Evolutionary conservation across 1,140 invertebrate genomes (phyloP).

Genomic region (Metaphire vulgaris): DNA sequence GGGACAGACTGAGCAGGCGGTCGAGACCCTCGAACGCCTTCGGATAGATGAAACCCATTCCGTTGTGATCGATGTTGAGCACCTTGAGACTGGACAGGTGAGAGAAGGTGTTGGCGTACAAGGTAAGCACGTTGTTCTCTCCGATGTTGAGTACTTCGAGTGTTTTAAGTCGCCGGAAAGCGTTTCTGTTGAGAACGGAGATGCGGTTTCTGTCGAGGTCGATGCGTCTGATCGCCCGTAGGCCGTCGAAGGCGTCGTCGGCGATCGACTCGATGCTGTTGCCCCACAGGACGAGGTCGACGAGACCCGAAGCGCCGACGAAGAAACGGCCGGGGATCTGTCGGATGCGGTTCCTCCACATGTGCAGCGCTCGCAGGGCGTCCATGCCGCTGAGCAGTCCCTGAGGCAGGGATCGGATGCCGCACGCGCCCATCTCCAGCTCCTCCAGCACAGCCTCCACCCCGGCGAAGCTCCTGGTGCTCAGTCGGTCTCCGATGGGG

Average conservation of each 20-base stretch:
- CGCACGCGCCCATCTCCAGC: slow-evolving; percentile 23
- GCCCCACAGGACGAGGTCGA: slow-evolving; percentile 24
- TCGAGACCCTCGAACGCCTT: slow-evolving; percentile 65
- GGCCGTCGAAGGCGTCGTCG: slow-evolving; percentile 17
- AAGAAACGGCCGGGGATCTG: slow-evolving; percentile 21
- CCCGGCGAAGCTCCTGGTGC: slow-evolving; percentile 4
- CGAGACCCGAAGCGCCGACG: slow-evolving; percentile 12
- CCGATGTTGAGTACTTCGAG: slow-evolving; percentile 62
- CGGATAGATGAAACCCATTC: slow-evolving; percentile 63
- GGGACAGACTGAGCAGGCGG: slow-evolving; percentile 59
- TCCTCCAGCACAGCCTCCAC: slow-evolving; percentile 16
- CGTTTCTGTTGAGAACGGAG: neutral
- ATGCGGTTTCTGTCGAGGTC: slow-evolving; percentile 26
- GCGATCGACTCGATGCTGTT: slow-evolving; percentile 22
- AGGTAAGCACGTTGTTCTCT: slow-evolving; percentile 61
- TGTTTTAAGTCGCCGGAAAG: slow-evolving; percentile 35
- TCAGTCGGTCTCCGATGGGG: slow-evolving; percentile 21
- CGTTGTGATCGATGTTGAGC: slow-evolving; percentile 66
- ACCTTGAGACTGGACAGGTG: slow-evolving; percentile 61
- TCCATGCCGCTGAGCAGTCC: slow-evolving; percentile 4
- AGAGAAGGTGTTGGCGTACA: slow-evolving; percentile 63
- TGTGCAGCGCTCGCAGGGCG: slow-evolving; percentile 16
- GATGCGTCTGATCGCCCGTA: slow-evolving; percentile 9
- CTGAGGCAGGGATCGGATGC: slow-evolving; percentile 6
- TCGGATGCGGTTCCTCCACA: slow-evolving; percentile 22